Evolutionary conservation across 1,140 invertebrate genomes (phyloP).

Genomic region (Gonioctena quinquepunctata): DNA sequence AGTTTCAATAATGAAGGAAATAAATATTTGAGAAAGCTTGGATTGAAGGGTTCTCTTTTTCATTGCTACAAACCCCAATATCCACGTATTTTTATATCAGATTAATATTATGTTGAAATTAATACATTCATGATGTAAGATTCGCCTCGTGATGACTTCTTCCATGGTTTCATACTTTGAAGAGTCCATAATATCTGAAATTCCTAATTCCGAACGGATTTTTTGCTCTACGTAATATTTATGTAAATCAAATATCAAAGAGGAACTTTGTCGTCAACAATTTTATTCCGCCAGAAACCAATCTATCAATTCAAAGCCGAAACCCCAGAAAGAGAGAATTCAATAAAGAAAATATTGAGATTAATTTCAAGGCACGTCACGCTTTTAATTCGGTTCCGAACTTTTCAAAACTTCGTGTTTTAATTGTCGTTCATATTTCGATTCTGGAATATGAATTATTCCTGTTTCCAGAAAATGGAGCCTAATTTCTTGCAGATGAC

Average conservation of each 20-base stretch:
- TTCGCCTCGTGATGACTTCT: no score
- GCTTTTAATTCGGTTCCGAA: slow-evolving; percentile 5
- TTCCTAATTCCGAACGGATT: neutral
- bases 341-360: neutral
- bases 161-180: no score
- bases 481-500: neutral
- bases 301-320: slow-evolving; percentile 8
- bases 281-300: slow-evolving; percentile 8
- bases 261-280: neutral
- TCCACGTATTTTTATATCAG: no score
- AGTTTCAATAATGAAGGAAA: no score
- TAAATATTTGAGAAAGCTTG: no score
- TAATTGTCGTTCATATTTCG: slow-evolving; percentile 5
- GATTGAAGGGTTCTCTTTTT: no score
- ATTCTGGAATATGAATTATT: neutral
- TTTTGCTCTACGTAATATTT: neutral
- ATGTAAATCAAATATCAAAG: slow-evolving; percentile 14
- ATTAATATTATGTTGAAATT: no score
- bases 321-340: neutral
- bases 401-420: neutral
- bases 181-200: no score
- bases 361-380: neutral
- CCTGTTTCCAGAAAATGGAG: neutral
- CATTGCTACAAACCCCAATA: no score
- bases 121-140: no score